These are phyloP conservation scores for Drosophila leontia DNA, from an alignment of 1,140 invertebrate species.

Conservation along the genomic window DNA sequence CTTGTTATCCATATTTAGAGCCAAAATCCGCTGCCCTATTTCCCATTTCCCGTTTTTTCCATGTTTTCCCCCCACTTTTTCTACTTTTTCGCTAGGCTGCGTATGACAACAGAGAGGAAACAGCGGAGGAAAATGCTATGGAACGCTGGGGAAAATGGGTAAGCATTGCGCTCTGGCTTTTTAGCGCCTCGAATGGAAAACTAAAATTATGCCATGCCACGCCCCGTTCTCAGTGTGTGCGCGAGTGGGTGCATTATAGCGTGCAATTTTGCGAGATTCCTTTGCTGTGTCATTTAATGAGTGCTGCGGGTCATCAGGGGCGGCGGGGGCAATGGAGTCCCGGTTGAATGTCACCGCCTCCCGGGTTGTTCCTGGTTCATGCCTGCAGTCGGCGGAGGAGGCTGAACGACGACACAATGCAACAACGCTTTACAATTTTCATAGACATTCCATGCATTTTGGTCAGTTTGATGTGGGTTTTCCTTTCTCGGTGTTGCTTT, in stretches of 20 bases:
- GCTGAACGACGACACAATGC: conserved; percentile 48
- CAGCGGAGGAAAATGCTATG: conserved; percentile 14
- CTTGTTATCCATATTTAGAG: conserved; percentile 4
- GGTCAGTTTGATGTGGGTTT: conserved; percentile 84
- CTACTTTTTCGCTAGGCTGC: conserved; percentile 30
- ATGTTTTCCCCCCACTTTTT: not conserved
- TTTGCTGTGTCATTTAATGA: conserved; percentile 78
- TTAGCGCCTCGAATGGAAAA: conserved; percentile 65
- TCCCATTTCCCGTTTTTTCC: not conserved
- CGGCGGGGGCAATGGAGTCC: not conserved
- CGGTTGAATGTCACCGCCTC: not conserved
- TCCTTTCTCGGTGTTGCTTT: conserved; percentile 67
- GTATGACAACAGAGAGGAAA: conserved; percentile 47
- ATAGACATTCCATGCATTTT: conserved; percentile 83
- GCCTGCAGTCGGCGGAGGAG: conserved; percentile 9
- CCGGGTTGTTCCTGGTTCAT: not conserved
- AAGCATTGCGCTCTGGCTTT: conserved; percentile 55
- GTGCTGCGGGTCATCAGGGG: conserved; percentile 38
- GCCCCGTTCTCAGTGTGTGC: conserved; percentile 30
- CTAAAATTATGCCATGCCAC: conserved; percentile 81
- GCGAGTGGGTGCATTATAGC: conserved; percentile 70
- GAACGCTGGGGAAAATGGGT: not conserved
- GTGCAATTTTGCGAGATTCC: conserved; percentile 67
- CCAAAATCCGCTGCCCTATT: conserved; percentile 1
- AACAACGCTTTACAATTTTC: conserved; percentile 76